Percentiles rank a stretch among this genome's conserved stretches.
phyloP scores from a whole-genome alignment of 2,888 invertebrate species.

The Dryobota labecula region DNA sequence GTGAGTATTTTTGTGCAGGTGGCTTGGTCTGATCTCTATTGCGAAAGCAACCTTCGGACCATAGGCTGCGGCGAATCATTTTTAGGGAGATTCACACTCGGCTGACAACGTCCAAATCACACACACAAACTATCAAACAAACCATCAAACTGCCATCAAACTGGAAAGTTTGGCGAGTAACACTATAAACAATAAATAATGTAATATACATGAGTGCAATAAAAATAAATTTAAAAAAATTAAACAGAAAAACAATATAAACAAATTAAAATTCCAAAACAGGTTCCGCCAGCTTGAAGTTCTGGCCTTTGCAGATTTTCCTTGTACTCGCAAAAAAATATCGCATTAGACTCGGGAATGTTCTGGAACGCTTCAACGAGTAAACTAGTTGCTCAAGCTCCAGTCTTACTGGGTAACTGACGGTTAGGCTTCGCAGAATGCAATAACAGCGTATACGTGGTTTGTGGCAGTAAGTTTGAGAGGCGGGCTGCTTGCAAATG shows the following conservation, averaged over 20 bases:
- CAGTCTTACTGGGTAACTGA: conserved; percentile 48
- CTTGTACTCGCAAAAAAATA: neutral
- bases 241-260: conserved; percentile 13
- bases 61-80: too few species aligned
- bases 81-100: neutral
- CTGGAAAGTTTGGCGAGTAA: too few species aligned
- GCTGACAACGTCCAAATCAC: neutral
- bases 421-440: conserved; percentile 60
- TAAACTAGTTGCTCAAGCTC: conserved; percentile 50
- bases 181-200: too few species aligned
- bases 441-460: conserved; percentile 60
- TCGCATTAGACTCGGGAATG: conserved; percentile 13
- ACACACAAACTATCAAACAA: too few species aligned
- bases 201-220: too few species aligned
- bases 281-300: neutral
- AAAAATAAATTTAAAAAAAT: too few species aligned
- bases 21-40: too few species aligned
- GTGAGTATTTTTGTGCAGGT: too few species aligned
- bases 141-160: too few species aligned
- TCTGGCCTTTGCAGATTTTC: neutral
- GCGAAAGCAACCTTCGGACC: neutral
- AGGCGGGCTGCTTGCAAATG: conserved; percentile 64
- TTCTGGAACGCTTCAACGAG: conserved; percentile 16
- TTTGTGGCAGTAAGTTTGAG: conserved; percentile 51
- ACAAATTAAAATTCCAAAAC: neutral